Percentiles rank a stretch among this genome's conserved stretches.
These are phyloP conservation scores for Mormyrus hasselquistii DNA, from an alignment of 2,797 vertebrate genomes.

Conservation along the genomic window DNA sequence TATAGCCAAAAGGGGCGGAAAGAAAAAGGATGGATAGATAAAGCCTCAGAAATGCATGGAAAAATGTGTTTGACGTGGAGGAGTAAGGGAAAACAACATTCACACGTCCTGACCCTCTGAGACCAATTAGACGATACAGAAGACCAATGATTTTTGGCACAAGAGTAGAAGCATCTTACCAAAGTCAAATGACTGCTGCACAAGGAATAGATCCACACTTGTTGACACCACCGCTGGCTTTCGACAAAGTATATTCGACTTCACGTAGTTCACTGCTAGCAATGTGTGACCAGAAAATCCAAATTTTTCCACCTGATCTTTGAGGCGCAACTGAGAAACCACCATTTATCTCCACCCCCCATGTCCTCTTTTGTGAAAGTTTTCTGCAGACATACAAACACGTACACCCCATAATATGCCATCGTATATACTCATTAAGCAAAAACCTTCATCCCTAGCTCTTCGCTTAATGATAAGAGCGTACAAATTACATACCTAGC, in stretches of 20 bases:
- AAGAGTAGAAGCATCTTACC: conserved; percentile 16
- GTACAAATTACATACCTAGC: conserved; percentile 1
- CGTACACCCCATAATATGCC: not conserved
- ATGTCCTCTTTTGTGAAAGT: not conserved
- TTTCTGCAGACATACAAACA: conserved; percentile 1
- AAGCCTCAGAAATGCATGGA: not conserved
- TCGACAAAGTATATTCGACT: not conserved
- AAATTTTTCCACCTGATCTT: not conserved
- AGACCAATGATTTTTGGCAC: conserved; percentile 31
- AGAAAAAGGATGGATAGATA: conserved; percentile 22
- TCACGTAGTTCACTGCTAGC: not conserved
- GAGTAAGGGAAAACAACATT: conserved; percentile 32
- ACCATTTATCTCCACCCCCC: not conserved
- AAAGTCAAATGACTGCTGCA: conserved; percentile 11
- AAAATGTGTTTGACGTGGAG: not conserved
- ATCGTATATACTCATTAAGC: not conserved
- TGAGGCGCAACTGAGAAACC: not conserved
- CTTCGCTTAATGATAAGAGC: conserved; percentile 1
- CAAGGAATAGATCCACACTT: conserved; percentile 17
- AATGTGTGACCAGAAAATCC: not conserved
- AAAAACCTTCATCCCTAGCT: not conserved
- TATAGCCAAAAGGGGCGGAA: not conserved
- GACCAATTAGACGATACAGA: conserved; percentile 52
- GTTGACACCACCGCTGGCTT: not conserved
- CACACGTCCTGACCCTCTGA: conserved; percentile 47